These are phyloP conservation scores for Heliopora coerulea DNA, from an alignment of 92 coral and sea anemone genomes.

Conservation along the genomic window DNA sequence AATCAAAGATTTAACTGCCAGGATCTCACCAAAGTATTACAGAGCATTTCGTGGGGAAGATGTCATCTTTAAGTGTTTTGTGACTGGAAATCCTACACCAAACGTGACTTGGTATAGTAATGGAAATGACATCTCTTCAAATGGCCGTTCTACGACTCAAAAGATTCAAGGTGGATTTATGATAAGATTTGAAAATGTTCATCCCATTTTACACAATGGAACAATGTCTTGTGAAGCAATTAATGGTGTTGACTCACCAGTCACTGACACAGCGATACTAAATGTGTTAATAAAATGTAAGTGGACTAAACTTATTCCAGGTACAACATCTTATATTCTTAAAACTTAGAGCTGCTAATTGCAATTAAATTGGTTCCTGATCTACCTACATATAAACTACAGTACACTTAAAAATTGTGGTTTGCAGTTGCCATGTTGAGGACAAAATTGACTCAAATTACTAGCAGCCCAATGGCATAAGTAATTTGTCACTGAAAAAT, in stretches of 20 bases:
- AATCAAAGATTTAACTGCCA: slow-evolving; percentile 20
- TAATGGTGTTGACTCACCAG: slow-evolving; percentile 25
- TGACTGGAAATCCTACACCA: slow-evolving; percentile 66
- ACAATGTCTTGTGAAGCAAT: slow-evolving; percentile 22
- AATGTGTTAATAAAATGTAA: slow-evolving; percentile 12
- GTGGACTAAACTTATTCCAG: neutral
- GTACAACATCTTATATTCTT: too few species aligned
- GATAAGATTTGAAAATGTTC: slow-evolving; percentile 19
- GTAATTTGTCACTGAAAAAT: too few species aligned
- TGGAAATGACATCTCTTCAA: slow-evolving; percentile 32
- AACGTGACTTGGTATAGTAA: slow-evolving; percentile 66
- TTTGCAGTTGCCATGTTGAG: too few species aligned
- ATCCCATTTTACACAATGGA: slow-evolving; percentile 13
- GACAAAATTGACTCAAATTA: too few species aligned
- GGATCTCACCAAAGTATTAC: slow-evolving; percentile 46
- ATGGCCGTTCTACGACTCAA: neutral
- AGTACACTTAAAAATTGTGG: too few species aligned
- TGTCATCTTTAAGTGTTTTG: slow-evolving; percentile 66
- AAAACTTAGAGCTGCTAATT: too few species aligned
- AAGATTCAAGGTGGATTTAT: slow-evolving; percentile 30
- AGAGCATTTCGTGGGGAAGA: slow-evolving; percentile 49
- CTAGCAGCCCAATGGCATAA: too few species aligned
- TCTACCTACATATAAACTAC: too few species aligned
- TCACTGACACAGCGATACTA: slow-evolving; percentile 1
- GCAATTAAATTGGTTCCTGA: too few species aligned